Evolutionary conservation across 2,888 invertebrate genomes (phyloP), one percentile per base, ranked within the genome.

Genomic region (Ferdinandea cuprea): DNA sequence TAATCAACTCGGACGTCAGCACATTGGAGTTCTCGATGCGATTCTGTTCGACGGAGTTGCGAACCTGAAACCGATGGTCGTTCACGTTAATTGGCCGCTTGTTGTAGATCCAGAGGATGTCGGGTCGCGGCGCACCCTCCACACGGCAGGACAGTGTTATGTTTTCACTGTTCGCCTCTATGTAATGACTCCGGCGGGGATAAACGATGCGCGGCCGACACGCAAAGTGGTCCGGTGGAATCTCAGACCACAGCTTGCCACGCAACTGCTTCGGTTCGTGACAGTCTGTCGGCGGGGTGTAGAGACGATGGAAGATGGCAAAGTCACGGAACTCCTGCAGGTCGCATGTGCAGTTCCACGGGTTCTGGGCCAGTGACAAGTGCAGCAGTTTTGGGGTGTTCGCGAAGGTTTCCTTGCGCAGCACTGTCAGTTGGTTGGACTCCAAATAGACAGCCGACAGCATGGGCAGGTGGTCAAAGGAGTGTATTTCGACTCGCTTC

Each of bases 331-430:
- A 95, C 15, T 93, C 93, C 87, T 95, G 94, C 65, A 98, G 91
- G 84, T 94, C 94, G 88, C 98, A 98, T 88, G 97, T 96, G 88
- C 98, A 98, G 78, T 95, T 93, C 97, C 97, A 98, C 0, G 95
- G 95, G 89, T 98, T 98, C 80, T 94, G 94, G 85, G 94, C 94
- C 0, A 97, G 92, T 66, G 95, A 95, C 46, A 98, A 91, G 87
- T 95, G 95, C 25, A 93, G 93, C 63, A 97, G 90, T 84, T 94
- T 94, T 1, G 93, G 92, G 63, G 97, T 91, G 32, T 93, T 92
- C 69, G 92, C 92, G 73, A 96, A 93, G 5, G 94, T 93, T 77
- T 94, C 93, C 52, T 93, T 92, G 87, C 93, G 93, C 54, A 97
- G 90, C 63, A 93, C 92, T 63, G 94, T 94, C 66, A 98, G 91